Percentiles rank a stretch among this genome's conserved stretches.
Evolutionary conservation across 2,888 invertebrate genomes (phyloP).

Genomic region (Saturnia pavonia): DNA sequence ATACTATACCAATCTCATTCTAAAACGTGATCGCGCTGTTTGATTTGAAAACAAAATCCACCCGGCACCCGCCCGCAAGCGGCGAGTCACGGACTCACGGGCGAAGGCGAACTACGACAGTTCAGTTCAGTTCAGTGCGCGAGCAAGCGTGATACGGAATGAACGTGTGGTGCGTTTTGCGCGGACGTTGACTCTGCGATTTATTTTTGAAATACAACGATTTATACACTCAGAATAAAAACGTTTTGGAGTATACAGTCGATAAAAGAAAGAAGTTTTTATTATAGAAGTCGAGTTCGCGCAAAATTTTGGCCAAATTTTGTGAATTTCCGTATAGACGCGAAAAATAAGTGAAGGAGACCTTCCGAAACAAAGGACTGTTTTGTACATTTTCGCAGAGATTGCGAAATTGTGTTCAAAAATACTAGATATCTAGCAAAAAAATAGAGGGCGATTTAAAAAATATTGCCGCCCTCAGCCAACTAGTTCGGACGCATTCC

Average conservation of each 20-base stretch:
- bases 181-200: constrained; percentile 80
- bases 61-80: constrained; percentile 58
- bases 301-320: constrained; percentile 75
- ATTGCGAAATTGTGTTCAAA: constrained; percentile 82
- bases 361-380: constrained; percentile 80
- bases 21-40: constrained; percentile 75
- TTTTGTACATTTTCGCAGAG: constrained; percentile 81
- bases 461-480: constrained; percentile 65
- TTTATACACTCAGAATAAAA: constrained; percentile 73
- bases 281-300: constrained; percentile 71
- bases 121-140: constrained; percentile 70
- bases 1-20: constrained; percentile 63
- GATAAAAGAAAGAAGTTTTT: constrained; percentile 65
- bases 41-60: constrained; percentile 78
- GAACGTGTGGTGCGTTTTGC: constrained; percentile 82
- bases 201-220: constrained; percentile 71
- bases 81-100: constrained; percentile 27
- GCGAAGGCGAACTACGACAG: constrained; percentile 34
- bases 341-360: constrained; percentile 68
- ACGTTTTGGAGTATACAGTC: constrained; percentile 77
- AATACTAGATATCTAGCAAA: constrained; percentile 60
- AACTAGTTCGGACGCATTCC: constrained; percentile 75
- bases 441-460: constrained; percentile 58
- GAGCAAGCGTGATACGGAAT: constrained; percentile 82
- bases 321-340: constrained; percentile 81